A percentile compares a stretch with the other conserved stretches of the same genome.
Conservation (phyloP, 2,888 invertebrate species). For the Apotomis capreana region DNA sequence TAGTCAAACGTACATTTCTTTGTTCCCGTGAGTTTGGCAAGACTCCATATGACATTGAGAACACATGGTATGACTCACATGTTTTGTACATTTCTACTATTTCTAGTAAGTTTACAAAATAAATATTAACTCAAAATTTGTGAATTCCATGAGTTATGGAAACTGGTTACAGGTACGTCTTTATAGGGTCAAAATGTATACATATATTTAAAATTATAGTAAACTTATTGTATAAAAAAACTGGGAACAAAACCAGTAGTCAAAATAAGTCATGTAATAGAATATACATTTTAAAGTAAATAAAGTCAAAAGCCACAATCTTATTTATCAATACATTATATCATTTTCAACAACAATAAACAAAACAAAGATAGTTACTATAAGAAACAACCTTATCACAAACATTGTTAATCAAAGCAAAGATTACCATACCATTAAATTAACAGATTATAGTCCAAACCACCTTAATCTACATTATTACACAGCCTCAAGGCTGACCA, state of each 20-base stretch:
- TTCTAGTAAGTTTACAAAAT: conserved; percentile 2
- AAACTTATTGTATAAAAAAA: too few relatives aligned
- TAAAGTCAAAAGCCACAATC: not conserved
- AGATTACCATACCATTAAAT: conserved; percentile 16
- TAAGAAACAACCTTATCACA: conserved; percentile 9
- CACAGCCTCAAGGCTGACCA: conserved; percentile 20
- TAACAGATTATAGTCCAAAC: conserved; percentile 10
- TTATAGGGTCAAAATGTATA: too few relatives aligned
- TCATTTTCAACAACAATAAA: not conserved
- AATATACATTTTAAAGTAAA: not conserved
- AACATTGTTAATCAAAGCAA: conserved; percentile 14
- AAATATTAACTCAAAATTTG: not conserved
- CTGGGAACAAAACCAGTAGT: too few relatives aligned
- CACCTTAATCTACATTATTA: conserved; percentile 27
- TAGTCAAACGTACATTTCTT: not conserved
- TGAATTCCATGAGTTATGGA: not conserved
- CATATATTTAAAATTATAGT: too few relatives aligned
- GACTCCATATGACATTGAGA: conserved; percentile 20
- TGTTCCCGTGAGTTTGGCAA: conserved; percentile 28
- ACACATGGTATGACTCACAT: conserved; percentile 2
- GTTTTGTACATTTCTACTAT: conserved; percentile 10
- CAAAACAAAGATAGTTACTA: not conserved
- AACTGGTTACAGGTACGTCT: not conserved
- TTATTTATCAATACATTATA: not conserved
- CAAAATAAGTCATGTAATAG: not conserved